These are phyloP conservation scores for Drosophila oshimai DNA, from an alignment of 1,140 invertebrate genomes.

Conservation along the genomic window DNA sequence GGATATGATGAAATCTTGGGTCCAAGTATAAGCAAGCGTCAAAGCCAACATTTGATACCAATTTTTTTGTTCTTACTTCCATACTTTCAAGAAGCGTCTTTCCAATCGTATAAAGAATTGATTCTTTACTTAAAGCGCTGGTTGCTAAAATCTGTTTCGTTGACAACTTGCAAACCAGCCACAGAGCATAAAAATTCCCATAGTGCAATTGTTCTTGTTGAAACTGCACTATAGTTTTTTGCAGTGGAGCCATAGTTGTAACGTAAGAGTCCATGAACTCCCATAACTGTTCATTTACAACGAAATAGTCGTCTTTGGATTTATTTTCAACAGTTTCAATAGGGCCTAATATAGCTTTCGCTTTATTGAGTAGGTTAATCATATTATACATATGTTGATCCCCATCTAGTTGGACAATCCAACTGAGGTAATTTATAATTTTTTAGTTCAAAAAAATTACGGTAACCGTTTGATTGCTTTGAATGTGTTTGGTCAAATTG, in stretches of 20 bases:
- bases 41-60: not conserved
- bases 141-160: too few species aligned
- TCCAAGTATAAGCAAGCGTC: too few species aligned
- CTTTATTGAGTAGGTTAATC: constrained; percentile 3
- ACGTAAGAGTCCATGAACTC: too few species aligned
- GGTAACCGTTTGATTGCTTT: constrained; percentile 15
- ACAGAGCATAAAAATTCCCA: too few species aligned
- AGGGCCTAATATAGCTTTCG: constrained; percentile 13
- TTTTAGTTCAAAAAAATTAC: constrained; percentile 8
- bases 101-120: not conserved
- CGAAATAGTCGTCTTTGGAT: constrained; percentile 8
- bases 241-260: too few species aligned
- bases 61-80: too few species aligned
- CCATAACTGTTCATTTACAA: not conserved
- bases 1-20: too few species aligned
- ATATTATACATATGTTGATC: constrained; percentile 30
- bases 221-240: too few species aligned
- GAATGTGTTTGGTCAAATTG: constrained; percentile 15
- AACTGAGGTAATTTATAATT: constrained; percentile 25
- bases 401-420: constrained; percentile 28
- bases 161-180: too few species aligned
- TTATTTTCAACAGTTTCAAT: constrained; percentile 24
- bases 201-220: too few species aligned
- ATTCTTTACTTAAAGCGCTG: too few species aligned
- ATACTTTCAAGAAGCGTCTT: too few species aligned